Conservation (phyloP, 1,140 invertebrate species). For the Chrysoperla carnea region DNA sequence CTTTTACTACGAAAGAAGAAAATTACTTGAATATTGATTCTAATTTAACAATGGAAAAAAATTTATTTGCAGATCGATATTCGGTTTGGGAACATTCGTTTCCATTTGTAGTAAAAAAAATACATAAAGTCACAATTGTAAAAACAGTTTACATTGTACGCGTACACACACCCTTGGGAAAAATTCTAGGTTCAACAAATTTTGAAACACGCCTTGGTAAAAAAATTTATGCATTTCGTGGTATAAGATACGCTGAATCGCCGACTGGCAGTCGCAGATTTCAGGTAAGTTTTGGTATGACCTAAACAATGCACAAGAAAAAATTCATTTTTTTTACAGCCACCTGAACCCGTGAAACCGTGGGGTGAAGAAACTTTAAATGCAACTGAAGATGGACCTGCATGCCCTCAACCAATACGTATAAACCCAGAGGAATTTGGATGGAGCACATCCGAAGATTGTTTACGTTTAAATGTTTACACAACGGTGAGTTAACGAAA, state of each 20-base stretch:
- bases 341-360: neutral
- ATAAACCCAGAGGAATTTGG: neutral
- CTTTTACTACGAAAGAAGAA: slow-evolving; percentile 25
- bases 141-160: too few species aligned
- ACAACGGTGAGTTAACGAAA: slow-evolving; percentile 19
- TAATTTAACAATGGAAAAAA: slow-evolving; percentile 24
- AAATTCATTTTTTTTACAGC: neutral
- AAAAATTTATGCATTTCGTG: slow-evolving; percentile 4
- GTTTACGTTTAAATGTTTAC: slow-evolving; percentile 57
- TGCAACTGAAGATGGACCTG: slow-evolving; percentile 20
- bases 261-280: neutral
- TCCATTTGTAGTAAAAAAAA: slow-evolving; percentile 15
- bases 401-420: slow-evolving; percentile 13
- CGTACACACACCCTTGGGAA: slow-evolving; percentile 1
- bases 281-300: neutral
- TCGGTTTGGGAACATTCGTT: slow-evolving; percentile 35
- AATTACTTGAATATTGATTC: slow-evolving; percentile 33
- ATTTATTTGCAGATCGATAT: slow-evolving; percentile 31
- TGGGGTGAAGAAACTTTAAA: slow-evolving; percentile 19
- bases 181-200: slow-evolving; percentile 1
- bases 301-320: too few species aligned
- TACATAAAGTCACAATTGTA: too few species aligned
- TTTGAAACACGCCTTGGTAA: slow-evolving; percentile 3
- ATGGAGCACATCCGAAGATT: slow-evolving; percentile 32
- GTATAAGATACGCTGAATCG: neutral